A percentile compares a stretch with the other conserved stretches of the same genome.
These are phyloP conservation scores for Microtus agrestis DNA, from an alignment of 2,797 vertebrate genomes.

Conservation along the genomic window DNA sequence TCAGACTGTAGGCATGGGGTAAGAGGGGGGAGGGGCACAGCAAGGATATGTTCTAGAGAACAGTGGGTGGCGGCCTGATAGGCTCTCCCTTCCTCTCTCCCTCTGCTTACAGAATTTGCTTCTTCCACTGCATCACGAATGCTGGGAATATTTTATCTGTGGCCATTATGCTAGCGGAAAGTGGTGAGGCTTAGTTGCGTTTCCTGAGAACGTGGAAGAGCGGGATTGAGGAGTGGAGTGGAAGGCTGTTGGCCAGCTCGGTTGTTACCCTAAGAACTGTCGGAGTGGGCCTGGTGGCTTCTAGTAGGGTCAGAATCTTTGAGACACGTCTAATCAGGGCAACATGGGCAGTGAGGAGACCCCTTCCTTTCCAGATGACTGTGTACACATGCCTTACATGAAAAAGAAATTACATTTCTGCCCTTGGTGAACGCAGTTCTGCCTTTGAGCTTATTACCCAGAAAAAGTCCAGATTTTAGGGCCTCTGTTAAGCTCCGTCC, in stretches of 20 bases:
- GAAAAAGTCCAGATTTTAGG: not conserved
- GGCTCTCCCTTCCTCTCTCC: not conserved
- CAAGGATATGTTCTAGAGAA: not conserved
- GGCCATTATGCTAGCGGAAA: not conserved
- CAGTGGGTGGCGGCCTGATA: not conserved
- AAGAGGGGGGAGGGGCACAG: not conserved
- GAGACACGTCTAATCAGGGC: not conserved
- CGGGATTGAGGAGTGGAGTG: not conserved
- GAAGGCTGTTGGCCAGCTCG: not conserved
- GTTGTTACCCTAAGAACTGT: not conserved
- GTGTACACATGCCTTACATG: not conserved
- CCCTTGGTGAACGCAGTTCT: not conserved
- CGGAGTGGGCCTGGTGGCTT: not conserved
- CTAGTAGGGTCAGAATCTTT: not conserved
- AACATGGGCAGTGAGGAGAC: not conserved
- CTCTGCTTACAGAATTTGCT: not conserved
- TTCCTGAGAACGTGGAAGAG: not conserved
- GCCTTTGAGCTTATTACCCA: not conserved
- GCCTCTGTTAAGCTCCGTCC: not conserved
- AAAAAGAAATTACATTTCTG: not conserved
- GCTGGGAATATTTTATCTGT: not conserved
- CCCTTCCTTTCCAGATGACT: not conserved
- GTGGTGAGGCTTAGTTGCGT: not conserved
- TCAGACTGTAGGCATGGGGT: not conserved
- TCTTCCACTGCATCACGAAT: not conserved